Base-by-base conservation (phyloP, 2,888 invertebrate genomes). In the Muscina levida region DNA sequence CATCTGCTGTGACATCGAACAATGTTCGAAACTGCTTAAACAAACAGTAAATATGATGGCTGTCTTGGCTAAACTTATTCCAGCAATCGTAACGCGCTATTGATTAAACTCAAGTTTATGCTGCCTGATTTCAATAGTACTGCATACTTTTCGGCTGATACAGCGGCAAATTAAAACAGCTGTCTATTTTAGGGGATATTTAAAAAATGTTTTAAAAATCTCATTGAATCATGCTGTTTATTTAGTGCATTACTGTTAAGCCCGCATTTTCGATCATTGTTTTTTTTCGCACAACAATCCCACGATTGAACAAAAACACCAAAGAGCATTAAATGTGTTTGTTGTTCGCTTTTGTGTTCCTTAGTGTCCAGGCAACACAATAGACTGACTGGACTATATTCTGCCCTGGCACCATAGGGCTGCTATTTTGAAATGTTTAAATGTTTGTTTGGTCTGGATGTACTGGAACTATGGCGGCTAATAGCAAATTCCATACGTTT, bases 401-500 rank as follows among this genome's bases (percentile, higher is more conserved):
- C 59, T 1, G 17, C 44, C 24, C 24, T 62, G 42, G 44, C 44
- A 62, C n/a, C 1, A 13, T 65, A 19, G n/a, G n/a, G n/a, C n/a
- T n/a, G n/a, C n/a, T n/a, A n/a, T n/a, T n/a, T n/a, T n/a, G n/a
- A n/a, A n/a, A n/a, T n/a, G n/a, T 65, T 42, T 31, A 31, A 31
- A 3, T 31, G 31, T 31, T 24, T n/a, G n/a, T 65, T 26, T 31
- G 44, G 53, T 70, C 26, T 31, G 3, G 39, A 31, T 66, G 22
- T 66, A 11, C 42, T 42, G 15, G 46, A n/a, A 22, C 53, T 53
- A 51, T 57, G 48, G 66, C 19, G 46, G 59, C 59, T 72, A 75
- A 72, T 75, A 72, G 62, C 39, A 75, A 72, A 68, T 72, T 72
- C 68, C 72, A 79, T 72, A 72, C 62, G 59, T 72, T 79, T 72